Conservation (phyloP, 2,888 invertebrate genomes). For the Ptycholaimellus sp. region DNA sequence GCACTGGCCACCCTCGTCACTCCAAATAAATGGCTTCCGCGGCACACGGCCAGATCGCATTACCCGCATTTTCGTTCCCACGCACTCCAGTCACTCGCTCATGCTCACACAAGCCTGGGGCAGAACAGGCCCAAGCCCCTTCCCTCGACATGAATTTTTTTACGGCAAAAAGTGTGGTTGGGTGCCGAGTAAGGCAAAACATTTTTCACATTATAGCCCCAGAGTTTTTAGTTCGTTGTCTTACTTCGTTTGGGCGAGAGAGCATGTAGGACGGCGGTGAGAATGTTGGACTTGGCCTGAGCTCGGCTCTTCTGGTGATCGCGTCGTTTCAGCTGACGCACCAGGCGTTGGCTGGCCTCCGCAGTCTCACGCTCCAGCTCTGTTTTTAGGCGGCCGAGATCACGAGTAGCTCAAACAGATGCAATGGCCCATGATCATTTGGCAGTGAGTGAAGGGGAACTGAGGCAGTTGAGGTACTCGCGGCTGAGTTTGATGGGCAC, state of each 20-base stretch:
- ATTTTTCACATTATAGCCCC: background rate
- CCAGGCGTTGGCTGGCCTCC: constrained; percentile 1
- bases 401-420: no score
- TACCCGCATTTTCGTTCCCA: background rate
- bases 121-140: no score
- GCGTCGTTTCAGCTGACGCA: constrained; percentile 37
- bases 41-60: no score
- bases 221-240: constrained; percentile 16
- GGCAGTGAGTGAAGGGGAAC: no score
- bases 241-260: constrained; percentile 41
- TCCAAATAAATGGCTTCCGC: no score
- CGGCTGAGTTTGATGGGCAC: no score
- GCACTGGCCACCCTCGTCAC: no score
- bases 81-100: background rate
- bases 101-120: no score
- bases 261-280: constrained; percentile 51
- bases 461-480: no score
- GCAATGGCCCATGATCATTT: no score
- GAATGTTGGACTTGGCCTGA: constrained; percentile 50
- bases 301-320: constrained; percentile 48
- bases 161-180: background rate
- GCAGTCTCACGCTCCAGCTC: constrained; percentile 1
- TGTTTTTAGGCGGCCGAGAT: background rate
- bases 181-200: background rate
- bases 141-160: background rate